Evolutionary conservation across 2,797 vertebrate genomes (phyloP).

Genomic region (Schizothorax lantsangensis): DNA sequence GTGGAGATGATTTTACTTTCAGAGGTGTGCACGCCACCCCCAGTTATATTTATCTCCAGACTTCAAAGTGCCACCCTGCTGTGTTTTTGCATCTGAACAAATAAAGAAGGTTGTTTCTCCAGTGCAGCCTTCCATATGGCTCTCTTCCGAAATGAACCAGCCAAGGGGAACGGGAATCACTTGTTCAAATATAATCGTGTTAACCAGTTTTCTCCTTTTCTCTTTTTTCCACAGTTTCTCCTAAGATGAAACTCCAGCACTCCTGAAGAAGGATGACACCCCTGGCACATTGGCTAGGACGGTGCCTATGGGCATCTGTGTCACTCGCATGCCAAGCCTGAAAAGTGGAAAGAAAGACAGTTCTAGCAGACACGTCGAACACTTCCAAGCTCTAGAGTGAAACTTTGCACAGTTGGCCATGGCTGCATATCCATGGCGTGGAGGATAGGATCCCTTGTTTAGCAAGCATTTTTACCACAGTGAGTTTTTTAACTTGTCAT

Average conservation of each 20-base stretch:
- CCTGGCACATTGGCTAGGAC: constrained; percentile 14
- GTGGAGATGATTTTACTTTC: constrained; percentile 51
- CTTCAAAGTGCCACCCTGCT: constrained; percentile 80
- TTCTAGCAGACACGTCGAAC: not conserved
- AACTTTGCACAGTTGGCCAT: constrained; percentile 64
- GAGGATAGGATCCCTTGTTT: constrained; percentile 72
- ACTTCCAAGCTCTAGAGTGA: constrained; percentile 24
- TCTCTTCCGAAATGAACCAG: constrained; percentile 39
- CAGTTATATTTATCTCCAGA: constrained; percentile 77
- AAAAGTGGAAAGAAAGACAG: constrained; percentile 17
- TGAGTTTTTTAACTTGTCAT: constrained; percentile 9
- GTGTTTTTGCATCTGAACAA: constrained; percentile 75
- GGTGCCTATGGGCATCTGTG: constrained; percentile 24
- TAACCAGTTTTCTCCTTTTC: constrained; percentile 57
- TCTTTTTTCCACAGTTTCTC: constrained; percentile 57
- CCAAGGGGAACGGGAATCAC: constrained; percentile 39
- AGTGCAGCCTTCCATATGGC: constrained; percentile 45
- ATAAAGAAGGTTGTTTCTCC: constrained; percentile 53
- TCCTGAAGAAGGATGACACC: constrained; percentile 33
- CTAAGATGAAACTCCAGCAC: constrained; percentile 23
- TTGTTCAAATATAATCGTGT: constrained; percentile 53
- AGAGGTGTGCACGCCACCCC: constrained; percentile 49
- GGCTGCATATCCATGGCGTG: constrained; percentile 80
- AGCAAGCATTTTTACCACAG: constrained; percentile 13
- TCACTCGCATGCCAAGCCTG: constrained; percentile 29